Conservation (phyloP, 2,888 invertebrate genomes). For the Mechanitis messenoides region DNA sequence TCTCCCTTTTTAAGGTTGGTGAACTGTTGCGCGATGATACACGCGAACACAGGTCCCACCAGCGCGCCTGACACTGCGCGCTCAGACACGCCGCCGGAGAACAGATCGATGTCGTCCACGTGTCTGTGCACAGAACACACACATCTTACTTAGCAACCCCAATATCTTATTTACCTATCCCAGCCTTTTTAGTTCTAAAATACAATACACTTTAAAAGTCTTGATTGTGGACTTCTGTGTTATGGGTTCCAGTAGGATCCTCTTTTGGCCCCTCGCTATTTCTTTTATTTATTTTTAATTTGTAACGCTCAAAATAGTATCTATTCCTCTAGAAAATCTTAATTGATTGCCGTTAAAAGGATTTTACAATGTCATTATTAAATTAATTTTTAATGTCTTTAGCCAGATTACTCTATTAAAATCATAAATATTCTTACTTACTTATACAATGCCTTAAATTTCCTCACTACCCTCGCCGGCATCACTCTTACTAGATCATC, state of each 20-base stretch:
- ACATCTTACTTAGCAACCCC: background rate
- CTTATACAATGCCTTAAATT: constrained; percentile 78
- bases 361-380: no score
- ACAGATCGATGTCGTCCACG: constrained; percentile 90
- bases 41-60: constrained; percentile 91
- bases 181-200: no score
- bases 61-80: constrained; percentile 86
- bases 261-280: no score
- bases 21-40: constrained; percentile 92
- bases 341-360: no score
- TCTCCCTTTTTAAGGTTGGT: constrained; percentile 85
- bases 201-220: no score
- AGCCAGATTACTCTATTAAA: background rate
- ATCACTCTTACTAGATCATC: constrained; percentile 83
- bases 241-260: no score
- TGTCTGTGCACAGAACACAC: constrained; percentile 51
- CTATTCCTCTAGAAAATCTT: no score
- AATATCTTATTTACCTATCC: no score
- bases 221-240: no score
- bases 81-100: constrained; percentile 89
- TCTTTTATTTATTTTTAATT: no score
- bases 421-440: constrained; percentile 30
- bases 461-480: constrained; percentile 78
- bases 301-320: no score
- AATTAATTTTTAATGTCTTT: background rate